Percentiles rank a stretch among this genome's conserved stretches.
phyloP scores from a whole-genome alignment of 2,888 invertebrate species.

The Drosophila leonis region DNA sequence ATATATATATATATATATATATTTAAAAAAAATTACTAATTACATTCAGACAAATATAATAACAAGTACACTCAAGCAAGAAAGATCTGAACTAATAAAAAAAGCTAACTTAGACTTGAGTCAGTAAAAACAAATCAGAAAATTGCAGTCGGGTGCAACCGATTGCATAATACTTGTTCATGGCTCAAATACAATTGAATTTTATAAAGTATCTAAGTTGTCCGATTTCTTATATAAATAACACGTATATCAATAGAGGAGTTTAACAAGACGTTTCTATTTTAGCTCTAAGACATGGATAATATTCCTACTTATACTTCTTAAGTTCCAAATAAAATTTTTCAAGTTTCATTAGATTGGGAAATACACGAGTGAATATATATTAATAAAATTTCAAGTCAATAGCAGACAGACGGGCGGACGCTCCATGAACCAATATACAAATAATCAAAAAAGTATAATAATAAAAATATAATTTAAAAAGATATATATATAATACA shows the following conservation, averaged over 20 bases:
- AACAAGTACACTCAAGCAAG: background rate
- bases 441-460: no score
- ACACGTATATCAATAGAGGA: background rate
- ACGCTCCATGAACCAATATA: no score
- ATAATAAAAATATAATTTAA: no score
- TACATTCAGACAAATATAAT: background rate
- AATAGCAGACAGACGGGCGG: no score
- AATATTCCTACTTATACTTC: background rate
- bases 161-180: background rate
- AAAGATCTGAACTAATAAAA: background rate
- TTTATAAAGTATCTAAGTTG: background rate
- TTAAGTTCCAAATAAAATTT: background rate
- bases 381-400: no score
- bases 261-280: background rate
- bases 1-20: background rate
- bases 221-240: background rate
- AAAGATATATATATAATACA: background rate
- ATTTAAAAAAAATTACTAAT: background rate
- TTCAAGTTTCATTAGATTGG: background rate
- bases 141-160: background rate
- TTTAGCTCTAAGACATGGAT: background rate
- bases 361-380: background rate
- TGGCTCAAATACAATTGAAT: background rate
- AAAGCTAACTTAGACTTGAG: background rate
- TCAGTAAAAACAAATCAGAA: background rate